Conservation (phyloP, 53 echinoderm and acorn worm species). For the Mesocentrotus franciscanus region DNA sequence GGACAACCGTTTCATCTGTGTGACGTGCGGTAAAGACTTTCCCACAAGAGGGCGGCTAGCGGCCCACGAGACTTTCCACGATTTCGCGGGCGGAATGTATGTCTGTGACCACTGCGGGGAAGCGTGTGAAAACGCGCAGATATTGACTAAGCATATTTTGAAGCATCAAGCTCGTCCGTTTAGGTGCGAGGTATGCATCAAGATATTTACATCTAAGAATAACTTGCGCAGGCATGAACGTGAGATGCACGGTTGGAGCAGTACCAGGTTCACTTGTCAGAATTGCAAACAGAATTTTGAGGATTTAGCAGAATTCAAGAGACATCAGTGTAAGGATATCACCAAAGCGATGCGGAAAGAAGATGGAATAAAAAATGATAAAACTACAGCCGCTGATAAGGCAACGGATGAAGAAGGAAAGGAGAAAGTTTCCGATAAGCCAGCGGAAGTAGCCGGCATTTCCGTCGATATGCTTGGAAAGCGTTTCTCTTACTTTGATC, state of each 20-base stretch:
- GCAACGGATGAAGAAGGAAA: not conserved
- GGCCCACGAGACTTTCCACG: conserved; percentile 65
- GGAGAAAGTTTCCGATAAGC: conserved; percentile 24
- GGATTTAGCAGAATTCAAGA: conserved; percentile 13
- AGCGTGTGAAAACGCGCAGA: not conserved
- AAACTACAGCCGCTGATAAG: not conserved
- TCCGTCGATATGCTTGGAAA: conserved; percentile 64
- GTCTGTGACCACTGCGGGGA: conserved; percentile 52
- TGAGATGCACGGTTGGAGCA: not conserved
- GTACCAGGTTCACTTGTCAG: not conserved
- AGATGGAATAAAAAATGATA: not conserved
- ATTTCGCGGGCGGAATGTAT: not conserved
- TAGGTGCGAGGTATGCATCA: conserved; percentile 16
- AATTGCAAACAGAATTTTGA: not conserved
- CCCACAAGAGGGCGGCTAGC: conserved; percentile 55
- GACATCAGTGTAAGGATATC: conserved; percentile 4
- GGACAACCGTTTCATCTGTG: conserved; percentile 55
- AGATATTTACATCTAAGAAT: not conserved
- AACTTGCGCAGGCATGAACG: conserved; percentile 19
- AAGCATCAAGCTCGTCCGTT: not conserved
- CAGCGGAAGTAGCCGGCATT: not conserved
- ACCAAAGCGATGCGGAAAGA: conserved; percentile 1
- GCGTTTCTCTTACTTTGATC: conserved; percentile 55
- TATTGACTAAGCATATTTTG: conserved; percentile 32
- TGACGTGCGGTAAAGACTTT: conserved; percentile 63